phyloP scores from a whole-genome alignment of 2,797 vertebrate species.

The Micrastur ruficollis region DNA sequence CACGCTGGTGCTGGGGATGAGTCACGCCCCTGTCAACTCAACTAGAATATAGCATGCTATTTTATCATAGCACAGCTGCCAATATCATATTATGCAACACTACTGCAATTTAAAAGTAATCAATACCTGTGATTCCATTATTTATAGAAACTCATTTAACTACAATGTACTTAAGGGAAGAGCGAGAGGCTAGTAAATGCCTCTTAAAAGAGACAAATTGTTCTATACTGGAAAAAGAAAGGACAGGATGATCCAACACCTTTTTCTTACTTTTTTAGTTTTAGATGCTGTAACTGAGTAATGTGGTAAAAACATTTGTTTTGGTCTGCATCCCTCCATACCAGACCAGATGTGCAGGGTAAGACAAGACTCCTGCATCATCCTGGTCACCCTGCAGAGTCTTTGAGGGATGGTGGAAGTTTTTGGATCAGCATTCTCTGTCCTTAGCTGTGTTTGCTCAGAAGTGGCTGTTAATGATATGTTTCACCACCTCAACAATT shows the following conservation, averaged over 20 bases:
- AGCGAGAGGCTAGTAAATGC: background rate
- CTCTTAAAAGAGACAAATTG: background rate
- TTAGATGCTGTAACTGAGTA: background rate
- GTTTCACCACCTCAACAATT: background rate
- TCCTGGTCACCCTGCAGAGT: background rate
- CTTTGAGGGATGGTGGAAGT: background rate
- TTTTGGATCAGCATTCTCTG: background rate
- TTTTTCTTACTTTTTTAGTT: background rate
- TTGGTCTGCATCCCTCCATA: background rate
- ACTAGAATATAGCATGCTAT: background rate
- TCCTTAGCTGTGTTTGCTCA: background rate
- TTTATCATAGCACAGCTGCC: background rate
- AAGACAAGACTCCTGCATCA: background rate
- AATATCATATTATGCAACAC: background rate
- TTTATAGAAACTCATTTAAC: conserved; percentile 10
- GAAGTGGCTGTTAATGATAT: background rate
- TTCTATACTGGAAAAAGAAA: background rate
- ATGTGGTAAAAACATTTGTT: background rate
- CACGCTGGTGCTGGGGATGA: rapidly evolving
- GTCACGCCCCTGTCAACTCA: background rate
- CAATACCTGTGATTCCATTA: background rate
- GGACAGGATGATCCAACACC: background rate
- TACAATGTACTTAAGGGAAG: background rate
- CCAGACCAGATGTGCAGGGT: background rate
- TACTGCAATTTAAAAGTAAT: background rate